These are phyloP conservation scores for Scaptomyza pallida DNA, from an alignment of 1,140 invertebrate species.

Conservation along the genomic window DNA sequence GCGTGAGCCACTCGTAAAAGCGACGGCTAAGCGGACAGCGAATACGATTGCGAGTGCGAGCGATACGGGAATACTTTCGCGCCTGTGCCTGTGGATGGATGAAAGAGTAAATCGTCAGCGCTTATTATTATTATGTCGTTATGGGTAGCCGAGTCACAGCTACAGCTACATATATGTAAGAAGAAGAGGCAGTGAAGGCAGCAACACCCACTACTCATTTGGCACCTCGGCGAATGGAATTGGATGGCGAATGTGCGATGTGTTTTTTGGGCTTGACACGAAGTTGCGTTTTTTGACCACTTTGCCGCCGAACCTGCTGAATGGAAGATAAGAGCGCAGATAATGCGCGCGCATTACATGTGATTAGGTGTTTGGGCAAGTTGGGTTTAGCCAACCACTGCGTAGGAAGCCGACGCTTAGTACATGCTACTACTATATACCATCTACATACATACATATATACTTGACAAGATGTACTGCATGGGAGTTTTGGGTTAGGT, in stretches of 20 bases:
- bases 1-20: constrained; percentile 42
- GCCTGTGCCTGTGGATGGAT: constrained; percentile 63
- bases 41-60: constrained; percentile 48
- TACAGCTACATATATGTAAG: background rate
- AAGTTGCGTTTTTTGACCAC: constrained; percentile 55
- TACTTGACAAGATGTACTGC: background rate
- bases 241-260: constrained; percentile 47
- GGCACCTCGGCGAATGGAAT: constrained; percentile 70
- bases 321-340: constrained; percentile 79
- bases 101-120: constrained; percentile 79
- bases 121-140: constrained; percentile 71
- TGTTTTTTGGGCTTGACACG: constrained; percentile 49
- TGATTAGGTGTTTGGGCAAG: constrained; percentile 77
- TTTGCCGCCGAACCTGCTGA: constrained; percentile 15
- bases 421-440: constrained; percentile 59
- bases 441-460: constrained; percentile 44
- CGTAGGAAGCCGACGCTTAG: constrained; percentile 43
- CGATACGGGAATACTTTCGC: constrained; percentile 59
- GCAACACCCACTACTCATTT: constrained; percentile 72
- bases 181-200: background rate
- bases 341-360: constrained; percentile 84
- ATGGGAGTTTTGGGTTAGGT: constrained; percentile 45
- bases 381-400: constrained; percentile 83
- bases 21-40: constrained; percentile 51
- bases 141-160: constrained; percentile 20